A percentile compares a stretch with the other conserved stretches of the same genome.
phyloP scores from a whole-genome alignment of 30 jellyfish, hydroid and myxozoan species.

The Cassiopea xamachana region DNA sequence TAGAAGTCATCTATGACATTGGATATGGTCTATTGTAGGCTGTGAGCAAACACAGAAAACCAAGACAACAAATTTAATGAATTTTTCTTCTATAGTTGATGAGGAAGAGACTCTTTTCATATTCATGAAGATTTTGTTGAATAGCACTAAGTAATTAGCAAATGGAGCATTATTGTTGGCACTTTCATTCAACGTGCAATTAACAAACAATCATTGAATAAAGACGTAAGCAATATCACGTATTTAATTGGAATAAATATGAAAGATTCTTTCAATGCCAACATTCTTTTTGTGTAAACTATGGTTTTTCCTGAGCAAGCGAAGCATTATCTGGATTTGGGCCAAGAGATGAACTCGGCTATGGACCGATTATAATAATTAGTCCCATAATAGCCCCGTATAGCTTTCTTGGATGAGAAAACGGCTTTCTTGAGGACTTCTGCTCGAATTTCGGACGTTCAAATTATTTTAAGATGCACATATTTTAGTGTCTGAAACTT shows the following conservation, averaged over 20 bases:
- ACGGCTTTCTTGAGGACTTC: constrained; percentile 9
- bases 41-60: no score
- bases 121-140: no score
- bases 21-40: no score
- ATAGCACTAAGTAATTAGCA: no score
- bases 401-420: not conserved
- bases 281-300: not conserved
- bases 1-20: no score
- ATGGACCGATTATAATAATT: not conserved
- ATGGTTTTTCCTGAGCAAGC: not conserved
- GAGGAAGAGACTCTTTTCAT: no score
- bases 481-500: no score
- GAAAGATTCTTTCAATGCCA: constrained; percentile 9
- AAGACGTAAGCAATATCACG: not conserved
- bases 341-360: not conserved
- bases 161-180: not conserved
- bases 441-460: not conserved
- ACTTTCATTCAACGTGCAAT: not conserved
- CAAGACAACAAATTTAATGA: no score
- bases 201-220: not conserved
- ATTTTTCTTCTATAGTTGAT: no score
- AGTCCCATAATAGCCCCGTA: not conserved
- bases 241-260: not conserved
- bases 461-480: no score
- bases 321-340: not conserved